Percentiles rank a stretch among this genome's conserved stretches.
Conservation (phyloP, 1,140 invertebrate species). For the Plectrocnemia conspersa region DNA sequence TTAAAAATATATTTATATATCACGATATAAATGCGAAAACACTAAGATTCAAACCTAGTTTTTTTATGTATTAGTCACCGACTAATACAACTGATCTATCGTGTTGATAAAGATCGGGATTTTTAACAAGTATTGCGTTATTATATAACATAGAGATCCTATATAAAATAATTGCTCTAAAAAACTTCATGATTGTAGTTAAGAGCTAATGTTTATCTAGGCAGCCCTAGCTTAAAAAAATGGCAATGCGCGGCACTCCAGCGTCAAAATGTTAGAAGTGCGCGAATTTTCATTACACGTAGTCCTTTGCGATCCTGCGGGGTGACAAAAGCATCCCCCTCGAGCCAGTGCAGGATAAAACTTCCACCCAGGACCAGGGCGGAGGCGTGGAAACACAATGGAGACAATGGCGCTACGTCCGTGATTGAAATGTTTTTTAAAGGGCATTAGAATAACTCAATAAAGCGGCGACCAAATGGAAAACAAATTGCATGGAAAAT, state of each 20-base stretch:
- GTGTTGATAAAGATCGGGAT: too few species aligned
- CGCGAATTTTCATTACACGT: constrained; percentile 17
- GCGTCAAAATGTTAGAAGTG: constrained; percentile 8
- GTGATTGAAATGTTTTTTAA: constrained; percentile 37
- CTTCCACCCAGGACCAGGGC: background rate
- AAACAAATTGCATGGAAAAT: constrained; percentile 36
- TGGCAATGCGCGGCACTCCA: background rate
- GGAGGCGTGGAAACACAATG: constrained; percentile 13
- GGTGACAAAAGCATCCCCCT: too few species aligned
- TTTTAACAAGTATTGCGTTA: too few species aligned
- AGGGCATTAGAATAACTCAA: constrained; percentile 36
- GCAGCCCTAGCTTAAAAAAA: constrained; percentile 3
- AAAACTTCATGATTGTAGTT: background rate
- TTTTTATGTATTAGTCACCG: too few species aligned
- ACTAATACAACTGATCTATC: too few species aligned
- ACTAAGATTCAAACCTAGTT: too few species aligned
- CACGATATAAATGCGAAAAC: too few species aligned
- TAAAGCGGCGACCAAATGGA: constrained; percentile 34
- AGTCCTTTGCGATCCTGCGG: constrained; percentile 11
- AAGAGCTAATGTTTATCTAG: background rate
- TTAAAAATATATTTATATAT: too few species aligned
- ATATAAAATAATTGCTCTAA: background rate
- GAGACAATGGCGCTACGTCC: constrained; percentile 29
- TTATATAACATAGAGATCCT: background rate
- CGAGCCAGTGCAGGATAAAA: too few species aligned